These are phyloP conservation scores for Scytalopus superciliaris DNA, from an alignment of 2,113 vertebrate species.

Conservation along the genomic window DNA sequence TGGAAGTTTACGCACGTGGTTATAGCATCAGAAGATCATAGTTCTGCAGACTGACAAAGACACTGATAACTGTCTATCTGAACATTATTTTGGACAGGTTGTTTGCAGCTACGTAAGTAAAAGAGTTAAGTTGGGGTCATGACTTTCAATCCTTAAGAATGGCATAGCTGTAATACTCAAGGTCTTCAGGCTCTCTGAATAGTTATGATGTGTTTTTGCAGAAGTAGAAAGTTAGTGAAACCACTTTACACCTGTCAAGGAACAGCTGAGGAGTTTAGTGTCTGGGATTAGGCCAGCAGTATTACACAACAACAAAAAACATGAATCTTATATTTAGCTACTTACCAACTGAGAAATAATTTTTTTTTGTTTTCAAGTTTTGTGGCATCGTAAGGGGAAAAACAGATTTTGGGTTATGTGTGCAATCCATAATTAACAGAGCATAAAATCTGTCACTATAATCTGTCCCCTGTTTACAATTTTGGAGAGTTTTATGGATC, in stretches of 20 bases:
- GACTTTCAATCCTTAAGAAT: background rate
- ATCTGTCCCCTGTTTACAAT: background rate
- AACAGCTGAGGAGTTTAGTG: slow-evolving; percentile 48
- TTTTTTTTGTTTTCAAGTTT: background rate
- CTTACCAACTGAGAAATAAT: background rate
- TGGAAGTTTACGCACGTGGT: background rate
- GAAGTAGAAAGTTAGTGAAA: slow-evolving; percentile 1
- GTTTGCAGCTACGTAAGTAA: background rate
- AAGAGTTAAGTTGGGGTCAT: background rate
- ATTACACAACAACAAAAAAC: slow-evolving; percentile 37
- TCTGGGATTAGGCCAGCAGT: slow-evolving; percentile 23
- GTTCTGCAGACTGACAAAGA: background rate
- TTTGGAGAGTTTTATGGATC: background rate
- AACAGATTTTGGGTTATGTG: background rate
- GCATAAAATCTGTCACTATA: background rate
- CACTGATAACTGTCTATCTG: background rate
- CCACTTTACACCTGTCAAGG: slow-evolving; percentile 30
- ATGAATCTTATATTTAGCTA: slow-evolving; percentile 41
- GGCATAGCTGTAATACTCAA: background rate
- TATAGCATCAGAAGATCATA: accelerated
- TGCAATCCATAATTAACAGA: background rate
- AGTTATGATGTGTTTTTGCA: background rate
- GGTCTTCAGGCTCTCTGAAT: background rate
- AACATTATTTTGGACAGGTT: background rate
- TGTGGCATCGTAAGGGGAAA: background rate